These are phyloP conservation scores for Platorchestia sp. DNA, from an alignment of 1,140 invertebrate genomes.

Conservation along the genomic window DNA sequence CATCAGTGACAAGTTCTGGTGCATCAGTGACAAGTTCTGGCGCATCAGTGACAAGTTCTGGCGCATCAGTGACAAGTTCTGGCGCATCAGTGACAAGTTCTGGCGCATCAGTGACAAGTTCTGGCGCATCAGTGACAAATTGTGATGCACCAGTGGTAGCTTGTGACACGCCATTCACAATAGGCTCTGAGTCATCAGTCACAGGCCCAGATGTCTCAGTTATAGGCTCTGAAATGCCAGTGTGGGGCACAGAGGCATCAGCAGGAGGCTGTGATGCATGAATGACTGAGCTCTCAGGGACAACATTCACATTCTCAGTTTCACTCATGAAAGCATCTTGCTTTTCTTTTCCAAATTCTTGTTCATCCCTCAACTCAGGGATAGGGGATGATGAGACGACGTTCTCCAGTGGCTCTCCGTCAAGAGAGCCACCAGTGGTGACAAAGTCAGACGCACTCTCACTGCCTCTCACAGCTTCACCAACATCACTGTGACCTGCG, in stretches of 20 bases:
- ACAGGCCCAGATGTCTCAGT: neutral
- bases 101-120: neutral
- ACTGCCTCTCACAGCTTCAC: neutral
- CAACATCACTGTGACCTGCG: neutral
- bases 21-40: too few relatives aligned
- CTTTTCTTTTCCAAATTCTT: neutral
- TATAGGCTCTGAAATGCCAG: neutral
- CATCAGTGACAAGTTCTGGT: too few relatives aligned
- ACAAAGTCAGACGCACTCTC: neutral
- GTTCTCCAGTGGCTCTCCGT: neutral
- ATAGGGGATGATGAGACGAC: neutral
- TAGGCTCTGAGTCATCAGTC: neutral
- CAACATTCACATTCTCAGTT: neutral
- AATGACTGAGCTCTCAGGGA: too few relatives aligned
- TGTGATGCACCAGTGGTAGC: neutral
- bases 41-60: too few relatives aligned
- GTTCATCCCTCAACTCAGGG: neutral
- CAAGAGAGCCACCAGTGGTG: neutral
- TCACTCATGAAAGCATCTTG: neutral
- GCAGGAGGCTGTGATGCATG: too few relatives aligned
- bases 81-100: neutral
- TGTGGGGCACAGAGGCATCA: too few relatives aligned
- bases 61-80: neutral
- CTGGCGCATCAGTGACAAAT: neutral
- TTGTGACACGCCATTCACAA: neutral